Evolutionary conservation across 1,140 invertebrate genomes (phyloP).

Genomic region (Drosophila littoralis): DNA sequence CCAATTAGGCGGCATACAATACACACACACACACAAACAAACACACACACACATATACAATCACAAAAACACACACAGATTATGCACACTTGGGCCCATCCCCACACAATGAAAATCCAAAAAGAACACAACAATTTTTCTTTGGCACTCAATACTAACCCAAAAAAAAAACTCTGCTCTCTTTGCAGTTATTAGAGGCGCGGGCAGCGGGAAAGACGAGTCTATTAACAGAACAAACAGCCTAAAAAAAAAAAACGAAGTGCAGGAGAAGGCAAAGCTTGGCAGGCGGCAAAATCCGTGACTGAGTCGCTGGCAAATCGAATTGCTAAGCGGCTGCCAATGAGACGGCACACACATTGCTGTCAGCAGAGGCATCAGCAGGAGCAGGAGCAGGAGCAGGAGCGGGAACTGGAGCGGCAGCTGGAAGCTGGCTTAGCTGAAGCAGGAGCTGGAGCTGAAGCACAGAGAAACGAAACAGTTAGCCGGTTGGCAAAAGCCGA

Average conservation of each 20-base stretch:
- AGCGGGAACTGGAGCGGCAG: slow-evolving; percentile 22
- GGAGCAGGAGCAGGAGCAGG: slow-evolving; percentile 2
- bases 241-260: slow-evolving; percentile 6
- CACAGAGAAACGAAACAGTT: slow-evolving; percentile 58
- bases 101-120: slow-evolving; percentile 69
- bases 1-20: slow-evolving; percentile 29
- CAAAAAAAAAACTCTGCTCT: slow-evolving; percentile 33
- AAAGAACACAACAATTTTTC: slow-evolving; percentile 58
- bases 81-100: slow-evolving; percentile 14
- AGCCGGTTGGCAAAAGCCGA: slow-evolving; percentile 62
- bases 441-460: slow-evolving; percentile 1
- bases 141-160: slow-evolving; percentile 43
- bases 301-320: slow-evolving; percentile 35
- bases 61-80: slow-evolving; percentile 1
- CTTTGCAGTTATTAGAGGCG: slow-evolving; percentile 74
- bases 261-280: slow-evolving; percentile 5
- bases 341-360: slow-evolving; percentile 55
- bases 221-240: slow-evolving; percentile 76
- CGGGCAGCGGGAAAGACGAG: slow-evolving; percentile 50
- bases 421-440: slow-evolving; percentile 13
- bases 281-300: slow-evolving; percentile 3
- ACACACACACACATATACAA: background rate
- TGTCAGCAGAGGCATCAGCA: slow-evolving; percentile 17
- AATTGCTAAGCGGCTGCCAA: slow-evolving; percentile 57
- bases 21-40: slow-evolving; percentile 23